Evolutionary conservation across 2,888 invertebrate species (phyloP), one percentile per base, ranked within the genome.

Genomic region (Marronus borbonicus): DNA sequence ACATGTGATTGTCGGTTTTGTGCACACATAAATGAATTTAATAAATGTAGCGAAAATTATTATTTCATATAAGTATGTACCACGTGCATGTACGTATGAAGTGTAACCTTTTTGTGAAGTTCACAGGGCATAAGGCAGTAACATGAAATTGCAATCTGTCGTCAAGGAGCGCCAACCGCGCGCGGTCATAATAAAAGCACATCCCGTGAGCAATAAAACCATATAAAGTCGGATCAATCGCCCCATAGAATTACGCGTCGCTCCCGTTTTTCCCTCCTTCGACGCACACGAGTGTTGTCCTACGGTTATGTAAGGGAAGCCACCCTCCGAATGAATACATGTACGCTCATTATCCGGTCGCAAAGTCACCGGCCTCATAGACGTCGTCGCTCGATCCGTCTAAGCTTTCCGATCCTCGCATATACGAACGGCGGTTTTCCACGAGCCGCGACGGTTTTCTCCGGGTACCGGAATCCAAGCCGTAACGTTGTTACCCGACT

Each of bases 291-390:
- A 66, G 36, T 60, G 72, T 24, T 72, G 58, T 58, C 72, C 72
- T 72, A 83, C 80, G 83, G 83, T 86, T 85, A 85, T 83, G 83
- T 83, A 85, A 85, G 87, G 86, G 87, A 82, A 80, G 84, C 83
- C 84, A 84, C 85, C 85, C 86, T 83, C 85, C 85, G 86, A 87
- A 87, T 87, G 87, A 87, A 87, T 87, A 87, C 86, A 87, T 87
- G 85, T 84, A 86, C 72, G 58, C 86, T 87, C 86, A 87, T 87
- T 87, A 87, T 84, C 82, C 83, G 83, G 86, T 84, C 87, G 85
- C 84, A 84, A 87, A 87, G 87, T 87, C 87, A 86, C 83, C 52
- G 62, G 5, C 20, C 17, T 55, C 62, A 62, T 44, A 12, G 39
- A 75, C 68, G 64, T 74, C 68, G 49, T 31, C 24, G 52, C 39